Evolutionary conservation across 2,113 vertebrate genomes (phyloP).

Genomic region (Colossoma macropomum): DNA sequence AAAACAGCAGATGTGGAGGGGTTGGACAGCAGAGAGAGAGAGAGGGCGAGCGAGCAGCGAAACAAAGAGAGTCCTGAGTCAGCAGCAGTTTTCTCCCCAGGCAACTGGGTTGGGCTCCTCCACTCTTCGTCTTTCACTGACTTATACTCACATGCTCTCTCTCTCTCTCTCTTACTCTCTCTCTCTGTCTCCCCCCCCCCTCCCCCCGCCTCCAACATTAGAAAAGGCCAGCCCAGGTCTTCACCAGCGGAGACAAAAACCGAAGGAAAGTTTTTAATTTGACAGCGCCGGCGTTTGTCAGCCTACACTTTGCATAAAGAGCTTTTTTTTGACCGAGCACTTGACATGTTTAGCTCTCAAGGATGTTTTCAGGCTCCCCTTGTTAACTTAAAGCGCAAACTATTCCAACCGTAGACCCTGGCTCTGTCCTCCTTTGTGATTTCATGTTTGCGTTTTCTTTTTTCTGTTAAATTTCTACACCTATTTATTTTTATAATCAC

Average conservation of each 20-base stretch:
- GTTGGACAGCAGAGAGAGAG: conserved; percentile 56
- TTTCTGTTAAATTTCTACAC: not conserved
- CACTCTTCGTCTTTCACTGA: conserved; percentile 7
- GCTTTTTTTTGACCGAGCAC: not conserved
- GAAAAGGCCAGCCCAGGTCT: conserved; percentile 57
- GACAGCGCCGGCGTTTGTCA: conserved; percentile 40
- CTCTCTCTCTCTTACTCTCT: conserved; percentile 14
- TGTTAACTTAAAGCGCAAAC: not conserved
- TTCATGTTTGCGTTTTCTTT: conserved; percentile 48
- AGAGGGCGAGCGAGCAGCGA: conserved; percentile 71
- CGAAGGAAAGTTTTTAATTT: conserved; percentile 41
- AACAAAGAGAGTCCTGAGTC: conserved; percentile 88
- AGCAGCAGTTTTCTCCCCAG: conserved; percentile 82
- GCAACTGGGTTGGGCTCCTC: conserved; percentile 77
- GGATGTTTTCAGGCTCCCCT: conserved; percentile 41
- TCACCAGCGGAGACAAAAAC: conserved; percentile 33
- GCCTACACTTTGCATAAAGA: conserved; percentile 17
- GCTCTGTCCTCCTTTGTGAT: not conserved
- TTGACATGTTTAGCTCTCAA: conserved; percentile 18
- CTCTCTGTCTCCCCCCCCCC: conserved; percentile 31
- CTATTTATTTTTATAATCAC: conserved; percentile 26
- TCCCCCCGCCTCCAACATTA: conserved; percentile 60
- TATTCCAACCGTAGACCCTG: not conserved
- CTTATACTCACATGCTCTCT: conserved; percentile 44
- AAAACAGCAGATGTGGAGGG: conserved; percentile 69